Percentiles rank a stretch among this genome's conserved stretches.
These are phyloP conservation scores for Scaptomyza cyrtandrae DNA, from an alignment of 2,888 invertebrate genomes.

Conservation along the genomic window DNA sequence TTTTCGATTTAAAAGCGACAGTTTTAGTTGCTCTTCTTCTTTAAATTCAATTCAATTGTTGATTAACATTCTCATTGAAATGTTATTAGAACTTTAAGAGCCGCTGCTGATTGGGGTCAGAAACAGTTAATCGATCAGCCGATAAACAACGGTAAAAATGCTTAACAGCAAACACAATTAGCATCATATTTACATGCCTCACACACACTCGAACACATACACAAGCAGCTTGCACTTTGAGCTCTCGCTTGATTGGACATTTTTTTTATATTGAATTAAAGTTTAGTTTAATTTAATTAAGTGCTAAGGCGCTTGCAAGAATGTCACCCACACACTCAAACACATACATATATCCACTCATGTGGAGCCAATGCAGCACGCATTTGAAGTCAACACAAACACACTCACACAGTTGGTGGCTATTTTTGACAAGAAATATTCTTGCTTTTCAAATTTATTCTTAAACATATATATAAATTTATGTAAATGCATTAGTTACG, in stretches of 20 bases:
- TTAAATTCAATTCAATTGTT: constrained; percentile 7
- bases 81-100: constrained; percentile 23
- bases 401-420: constrained; percentile 19
- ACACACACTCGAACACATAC: constrained; percentile 9
- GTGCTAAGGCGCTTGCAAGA: constrained; percentile 43
- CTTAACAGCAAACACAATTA: constrained; percentile 21
- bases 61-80: constrained; percentile 10
- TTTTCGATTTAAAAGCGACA: constrained; percentile 16
- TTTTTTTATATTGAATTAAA: constrained; percentile 36
- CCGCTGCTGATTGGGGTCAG: constrained; percentile 29
- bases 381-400: constrained; percentile 19
- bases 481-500: constrained; percentile 53
- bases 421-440: constrained; percentile 52
- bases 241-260: constrained; percentile 36
- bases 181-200: constrained; percentile 8
- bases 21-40: constrained; percentile 8
- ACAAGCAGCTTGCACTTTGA: constrained; percentile 37
- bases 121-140: constrained; percentile 34
- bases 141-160: constrained; percentile 31
- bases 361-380: constrained; percentile 26
- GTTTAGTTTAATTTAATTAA: constrained; percentile 58
- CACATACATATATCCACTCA: constrained; percentile 16
- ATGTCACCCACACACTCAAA: constrained; percentile 41
- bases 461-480: constrained; percentile 32
- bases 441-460: constrained; percentile 25